phyloP scores from a whole-genome alignment of 2,888 invertebrate species.

The Plemyria rubiginata region DNA sequence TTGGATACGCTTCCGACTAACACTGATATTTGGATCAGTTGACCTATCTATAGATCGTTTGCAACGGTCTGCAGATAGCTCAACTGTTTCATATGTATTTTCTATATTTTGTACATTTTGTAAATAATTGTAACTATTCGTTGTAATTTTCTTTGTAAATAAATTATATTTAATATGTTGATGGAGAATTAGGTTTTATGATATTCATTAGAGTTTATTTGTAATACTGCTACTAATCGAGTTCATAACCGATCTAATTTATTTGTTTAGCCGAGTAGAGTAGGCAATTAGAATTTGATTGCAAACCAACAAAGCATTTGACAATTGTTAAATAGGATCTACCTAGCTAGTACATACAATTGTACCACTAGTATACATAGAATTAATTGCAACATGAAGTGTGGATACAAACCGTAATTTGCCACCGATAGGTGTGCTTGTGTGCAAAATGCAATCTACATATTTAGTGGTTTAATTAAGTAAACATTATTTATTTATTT shows the following conservation, averaged over 20 bases:
- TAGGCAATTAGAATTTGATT: not conserved
- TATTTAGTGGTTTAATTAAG: constrained; percentile 27
- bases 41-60: too few relatives aligned
- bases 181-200: not conserved
- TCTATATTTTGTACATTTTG: too few relatives aligned
- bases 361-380: too few relatives aligned
- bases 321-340: not conserved
- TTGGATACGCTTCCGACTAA: too few relatives aligned
- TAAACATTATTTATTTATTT: too few relatives aligned
- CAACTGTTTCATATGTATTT: too few relatives aligned
- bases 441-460: constrained; percentile 27
- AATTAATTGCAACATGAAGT: constrained; percentile 9
- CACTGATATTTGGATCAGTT: too few relatives aligned
- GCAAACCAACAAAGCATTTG: not conserved
- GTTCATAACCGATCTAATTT: not conserved
- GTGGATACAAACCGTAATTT: constrained; percentile 5
- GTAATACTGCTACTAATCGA: not conserved
- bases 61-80: too few relatives aligned
- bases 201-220: not conserved
- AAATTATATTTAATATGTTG: not conserved
- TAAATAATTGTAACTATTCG: too few relatives aligned
- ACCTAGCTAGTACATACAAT: not conserved
- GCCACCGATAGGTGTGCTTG: not conserved
- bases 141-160: too few relatives aligned
- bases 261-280: not conserved